These are phyloP conservation scores for Eurypyga helias DNA, from an alignment of 2,113 vertebrate genomes.

Conservation along the genomic window DNA sequence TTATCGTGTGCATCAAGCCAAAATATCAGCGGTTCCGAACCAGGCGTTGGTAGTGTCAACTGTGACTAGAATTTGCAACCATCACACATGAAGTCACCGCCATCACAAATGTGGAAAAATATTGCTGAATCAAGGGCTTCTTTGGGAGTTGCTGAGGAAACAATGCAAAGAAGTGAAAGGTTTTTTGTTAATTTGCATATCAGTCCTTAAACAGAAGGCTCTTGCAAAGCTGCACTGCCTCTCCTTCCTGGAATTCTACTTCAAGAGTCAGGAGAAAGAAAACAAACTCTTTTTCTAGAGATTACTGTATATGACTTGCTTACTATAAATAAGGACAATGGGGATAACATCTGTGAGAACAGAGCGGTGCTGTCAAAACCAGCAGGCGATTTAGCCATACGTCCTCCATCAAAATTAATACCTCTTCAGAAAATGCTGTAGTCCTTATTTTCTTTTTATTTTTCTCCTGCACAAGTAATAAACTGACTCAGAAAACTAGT, in stretches of 20 bases:
- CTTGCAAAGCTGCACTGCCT: neutral
- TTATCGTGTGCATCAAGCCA: neutral
- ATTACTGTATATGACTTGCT: neutral
- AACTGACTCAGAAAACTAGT: neutral
- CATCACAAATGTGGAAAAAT: neutral
- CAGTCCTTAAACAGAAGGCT: neutral
- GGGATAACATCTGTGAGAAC: neutral
- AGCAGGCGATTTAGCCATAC: neutral
- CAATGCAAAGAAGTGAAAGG: neutral
- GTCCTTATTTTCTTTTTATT: neutral
- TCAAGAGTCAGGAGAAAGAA: neutral
- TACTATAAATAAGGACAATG: neutral
- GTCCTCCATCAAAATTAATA: neutral
- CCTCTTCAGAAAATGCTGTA: neutral
- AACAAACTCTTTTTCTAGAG: neutral
- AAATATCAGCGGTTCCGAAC: conserved; percentile 12
- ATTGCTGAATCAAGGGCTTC: neutral
- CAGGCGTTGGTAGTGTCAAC: neutral
- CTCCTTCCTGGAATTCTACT: neutral
- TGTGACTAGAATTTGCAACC: conserved; percentile 5
- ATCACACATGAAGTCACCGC: neutral
- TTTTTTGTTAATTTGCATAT: neutral
- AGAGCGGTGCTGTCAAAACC: neutral
- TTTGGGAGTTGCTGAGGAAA: conserved; percentile 11
- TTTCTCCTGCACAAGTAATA: neutral